Evolutionary conservation across 2,888 invertebrate species (phyloP).

Genomic region (Liposcelis brunnea): DNA sequence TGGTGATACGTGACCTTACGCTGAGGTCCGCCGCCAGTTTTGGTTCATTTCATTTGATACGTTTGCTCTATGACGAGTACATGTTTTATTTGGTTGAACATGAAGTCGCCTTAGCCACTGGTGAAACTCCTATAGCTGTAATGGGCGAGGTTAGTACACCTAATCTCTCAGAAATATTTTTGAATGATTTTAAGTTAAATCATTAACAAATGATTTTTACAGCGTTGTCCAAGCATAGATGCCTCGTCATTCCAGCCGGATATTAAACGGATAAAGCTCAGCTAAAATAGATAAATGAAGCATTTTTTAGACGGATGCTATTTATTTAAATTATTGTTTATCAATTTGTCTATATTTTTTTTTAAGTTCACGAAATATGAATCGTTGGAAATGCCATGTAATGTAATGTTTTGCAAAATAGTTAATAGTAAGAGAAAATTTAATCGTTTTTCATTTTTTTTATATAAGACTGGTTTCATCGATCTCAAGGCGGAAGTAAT

Average conservation of each 20-base stretch:
- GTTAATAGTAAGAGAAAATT: too few relatives aligned
- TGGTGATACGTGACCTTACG: slow-evolving; percentile 94
- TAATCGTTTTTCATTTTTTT: too few relatives aligned
- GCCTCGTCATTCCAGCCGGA: slow-evolving; percentile 2
- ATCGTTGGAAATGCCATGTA: too few relatives aligned
- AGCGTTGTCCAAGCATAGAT: slow-evolving; percentile 1
- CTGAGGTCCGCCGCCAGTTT: slow-evolving; percentile 93
- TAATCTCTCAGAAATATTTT: neutral
- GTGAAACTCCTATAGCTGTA: slow-evolving; percentile 87
- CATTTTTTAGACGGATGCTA: too few relatives aligned
- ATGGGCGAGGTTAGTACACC: slow-evolving; percentile 47
- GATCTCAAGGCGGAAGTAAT: too few relatives aligned
- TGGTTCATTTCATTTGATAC: slow-evolving; percentile 95
- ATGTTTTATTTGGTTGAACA: slow-evolving; percentile 98
- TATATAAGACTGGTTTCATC: too few relatives aligned
- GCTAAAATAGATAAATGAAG: neutral
- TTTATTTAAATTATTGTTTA: too few relatives aligned
- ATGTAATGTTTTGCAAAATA: too few relatives aligned
- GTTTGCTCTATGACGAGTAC: slow-evolving; percentile 95
- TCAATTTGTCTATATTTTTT: too few relatives aligned
- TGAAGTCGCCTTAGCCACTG: slow-evolving; percentile 78
- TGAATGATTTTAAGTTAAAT: neutral
- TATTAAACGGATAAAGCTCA: slow-evolving; percentile 5
- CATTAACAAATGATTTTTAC: neutral
- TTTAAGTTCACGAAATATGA: too few relatives aligned